Percentiles rank a stretch among this genome's conserved stretches.
These are phyloP conservation scores for Rotaria magnacalcarata DNA, from an alignment of 2,888 invertebrate genomes.

Conservation along the genomic window DNA sequence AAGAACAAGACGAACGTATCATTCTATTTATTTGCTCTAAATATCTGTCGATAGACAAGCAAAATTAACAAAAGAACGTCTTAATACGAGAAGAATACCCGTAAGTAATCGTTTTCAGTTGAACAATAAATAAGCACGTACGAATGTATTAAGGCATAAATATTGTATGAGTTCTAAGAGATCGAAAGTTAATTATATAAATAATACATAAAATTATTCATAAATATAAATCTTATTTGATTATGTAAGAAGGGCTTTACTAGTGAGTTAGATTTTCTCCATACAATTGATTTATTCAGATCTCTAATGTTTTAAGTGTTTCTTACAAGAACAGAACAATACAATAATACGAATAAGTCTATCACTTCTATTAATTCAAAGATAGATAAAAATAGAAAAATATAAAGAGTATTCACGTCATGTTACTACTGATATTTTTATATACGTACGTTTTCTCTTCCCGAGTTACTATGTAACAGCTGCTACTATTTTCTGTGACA, in stretches of 20 bases:
- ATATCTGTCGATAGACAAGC: background rate
- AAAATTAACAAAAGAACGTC: background rate
- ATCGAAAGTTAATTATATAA: too few relatives aligned
- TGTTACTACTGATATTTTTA: too few relatives aligned
- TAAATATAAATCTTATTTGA: too few relatives aligned
- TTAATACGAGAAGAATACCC: background rate
- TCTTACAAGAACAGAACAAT: background rate
- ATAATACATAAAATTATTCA: too few relatives aligned
- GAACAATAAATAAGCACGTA: background rate
- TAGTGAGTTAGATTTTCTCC: too few relatives aligned
- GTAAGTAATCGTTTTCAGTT: background rate
- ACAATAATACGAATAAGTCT: background rate
- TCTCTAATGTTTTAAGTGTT: background rate
- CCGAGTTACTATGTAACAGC: background rate
- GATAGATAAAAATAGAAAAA: background rate
- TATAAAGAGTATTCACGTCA: background rate
- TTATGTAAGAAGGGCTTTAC: too few relatives aligned
- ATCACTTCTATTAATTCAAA: background rate
- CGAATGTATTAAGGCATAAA: too few relatives aligned
- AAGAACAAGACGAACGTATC: slow-evolving; percentile 29
- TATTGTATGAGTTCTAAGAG: too few relatives aligned
- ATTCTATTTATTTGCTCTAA: background rate
- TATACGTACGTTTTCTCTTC: too few relatives aligned
- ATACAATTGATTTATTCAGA: background rate
- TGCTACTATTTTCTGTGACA: background rate